These are phyloP conservation scores for Bombus confusus DNA, from an alignment of 1,140 invertebrate species.

Conservation along the genomic window DNA sequence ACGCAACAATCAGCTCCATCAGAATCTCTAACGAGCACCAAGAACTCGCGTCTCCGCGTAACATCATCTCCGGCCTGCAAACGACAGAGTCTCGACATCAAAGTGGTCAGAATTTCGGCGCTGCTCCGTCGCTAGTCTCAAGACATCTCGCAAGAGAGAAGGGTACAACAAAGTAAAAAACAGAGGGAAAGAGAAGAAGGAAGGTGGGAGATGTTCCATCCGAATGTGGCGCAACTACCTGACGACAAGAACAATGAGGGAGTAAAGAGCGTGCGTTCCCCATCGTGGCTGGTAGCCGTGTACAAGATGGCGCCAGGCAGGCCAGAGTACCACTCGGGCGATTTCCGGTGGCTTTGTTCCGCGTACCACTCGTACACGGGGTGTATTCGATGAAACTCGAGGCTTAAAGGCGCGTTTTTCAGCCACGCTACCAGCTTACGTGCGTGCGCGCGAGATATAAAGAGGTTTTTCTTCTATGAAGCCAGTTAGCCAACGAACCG, in stretches of 20 bases:
- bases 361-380: constrained; percentile 52
- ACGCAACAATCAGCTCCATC: background rate
- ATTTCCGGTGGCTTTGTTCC: constrained; percentile 69
- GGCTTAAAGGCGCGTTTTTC: constrained; percentile 60
- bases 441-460: constrained; percentile 55
- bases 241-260: constrained; percentile 58
- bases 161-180: background rate
- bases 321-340: constrained; percentile 65
- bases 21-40: background rate
- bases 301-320: constrained; percentile 65
- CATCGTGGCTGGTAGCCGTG: constrained; percentile 42
- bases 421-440: constrained; percentile 35
- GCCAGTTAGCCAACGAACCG: constrained; percentile 62
- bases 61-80: background rate
- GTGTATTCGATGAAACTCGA: constrained; percentile 62
- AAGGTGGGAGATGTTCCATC: background rate
- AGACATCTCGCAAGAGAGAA: background rate
- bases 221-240: constrained; percentile 53
- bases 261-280: constrained; percentile 41
- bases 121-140: background rate
- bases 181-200: too few species aligned
- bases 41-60: background rate
- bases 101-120: background rate
- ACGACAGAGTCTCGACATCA: background rate
- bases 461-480: constrained; percentile 64